Evolutionary conservation across 2,113 vertebrate genomes (phyloP), one percentile per base, ranked within the genome.

Genomic region (Cephalopterus ornatus): DNA sequence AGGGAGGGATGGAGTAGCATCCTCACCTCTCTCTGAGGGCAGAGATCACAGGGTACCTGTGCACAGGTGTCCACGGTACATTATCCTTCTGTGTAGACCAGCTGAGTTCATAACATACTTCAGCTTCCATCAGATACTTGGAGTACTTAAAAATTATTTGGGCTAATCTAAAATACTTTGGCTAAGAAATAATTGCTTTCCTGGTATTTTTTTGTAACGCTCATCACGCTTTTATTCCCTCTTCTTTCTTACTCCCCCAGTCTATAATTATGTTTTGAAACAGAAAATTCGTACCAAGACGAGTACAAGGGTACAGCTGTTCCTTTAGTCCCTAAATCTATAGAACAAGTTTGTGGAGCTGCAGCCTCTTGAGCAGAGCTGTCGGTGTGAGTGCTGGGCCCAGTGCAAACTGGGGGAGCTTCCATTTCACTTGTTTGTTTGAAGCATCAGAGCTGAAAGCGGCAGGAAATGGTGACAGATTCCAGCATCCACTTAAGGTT

Each of bases 191-290:
- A 89, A 82, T 89, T 68, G 35, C 73, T 72, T 94, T 89, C 62
- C 37, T 88, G 61, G 8, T 68, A 16, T 46, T 81, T 91, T 91
- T 83, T 47, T 70, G 49, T 86, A 30, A 23, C 3, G 9, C 24
- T 81, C 50, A 71, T 85, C 53, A 77, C 30, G 68, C 37, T 93
- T 27, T 74, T 41, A 42, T 66, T 84, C 50, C 39, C 0, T 70
- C 30, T 85, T 67, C 59, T 86, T 72, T 49, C 65, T 81, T 63
- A 15, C 42, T 89, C 39, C 47, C 28, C 24, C 50, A 41, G 83
- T 30, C 84, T 92, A 1, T 80, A 93, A 71, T 84, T 79, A 59
- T 53, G 74, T 80, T 95, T 91, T 67, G 85, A 93, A 93, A 85
- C 83, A 91, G 90, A 68, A 91, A 67, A 86, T 46, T 55, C 55